Evolutionary conservation across 1,140 invertebrate genomes (phyloP).

Genomic region (Tribolium castaneum): DNA sequence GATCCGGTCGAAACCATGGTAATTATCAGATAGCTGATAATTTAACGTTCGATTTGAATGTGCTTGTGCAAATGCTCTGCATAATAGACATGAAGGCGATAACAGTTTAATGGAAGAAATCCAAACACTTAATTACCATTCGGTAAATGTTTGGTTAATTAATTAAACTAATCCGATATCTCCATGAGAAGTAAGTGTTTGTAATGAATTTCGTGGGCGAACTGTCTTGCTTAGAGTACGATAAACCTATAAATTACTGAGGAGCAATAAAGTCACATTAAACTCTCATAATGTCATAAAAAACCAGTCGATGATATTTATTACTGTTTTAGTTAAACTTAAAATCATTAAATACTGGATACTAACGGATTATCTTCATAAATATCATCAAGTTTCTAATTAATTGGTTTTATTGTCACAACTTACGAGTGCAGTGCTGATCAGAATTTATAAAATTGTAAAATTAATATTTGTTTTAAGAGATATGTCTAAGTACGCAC

Average conservation of each 20-base stretch:
- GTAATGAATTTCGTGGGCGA: not conserved
- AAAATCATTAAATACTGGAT: not conserved
- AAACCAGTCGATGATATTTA: constrained; percentile 22
- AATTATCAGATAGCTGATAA: not conserved
- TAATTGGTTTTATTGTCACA: not conserved
- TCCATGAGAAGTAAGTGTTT: too few species aligned
- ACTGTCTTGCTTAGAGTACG: not conserved
- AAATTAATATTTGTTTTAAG: too few species aligned
- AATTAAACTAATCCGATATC: not conserved
- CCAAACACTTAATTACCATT: not conserved
- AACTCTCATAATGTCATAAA: constrained; percentile 25
- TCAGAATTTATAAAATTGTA: not conserved
- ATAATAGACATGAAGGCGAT: not conserved
- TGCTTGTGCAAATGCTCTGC: not conserved
- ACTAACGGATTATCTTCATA: constrained; percentile 22
- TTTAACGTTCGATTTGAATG: not conserved
- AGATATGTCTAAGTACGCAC: too few species aligned
- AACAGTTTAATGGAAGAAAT: not conserved
- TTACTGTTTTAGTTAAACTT: constrained; percentile 14
- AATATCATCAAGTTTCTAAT: constrained; percentile 2
- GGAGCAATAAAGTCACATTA: constrained; percentile 28
- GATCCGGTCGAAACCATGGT: not conserved
- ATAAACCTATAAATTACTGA: constrained; percentile 9
- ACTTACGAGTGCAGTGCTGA: not conserved
- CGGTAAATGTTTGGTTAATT: not conserved